Evolutionary conservation across 1,140 invertebrate species (phyloP).

Genomic region (Apis mellifera): Amel_HAv3.1 CM009945.2:4417501-4418000

Average conservation of each 20-base stretch:
- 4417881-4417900: slow-evolving; percentile 35
- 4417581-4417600: slow-evolving; percentile 57
- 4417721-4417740: slow-evolving; percentile 67
- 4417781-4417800: slow-evolving; percentile 54
- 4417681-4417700: slow-evolving; percentile 71
- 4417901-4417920: slow-evolving; percentile 36
- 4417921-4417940: background rate
- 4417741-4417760: slow-evolving; percentile 45
- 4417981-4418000: background rate
- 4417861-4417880: background rate
- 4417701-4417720: slow-evolving; percentile 58
- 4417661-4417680: slow-evolving; percentile 74
- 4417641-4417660: slow-evolving; percentile 68
- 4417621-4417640: slow-evolving; percentile 51
- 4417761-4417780: slow-evolving; percentile 23
- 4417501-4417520: slow-evolving; percentile 2
- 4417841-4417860: slow-evolving; percentile 38
- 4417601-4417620: slow-evolving; percentile 31
- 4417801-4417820: slow-evolving; percentile 36
- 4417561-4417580: slow-evolving; percentile 63
- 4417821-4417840: slow-evolving; percentile 45
- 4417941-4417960: too few relatives aligned
- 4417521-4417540: slow-evolving; percentile 53
- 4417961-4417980: background rate
- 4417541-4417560: slow-evolving; percentile 43